Conservation (phyloP, 1,140 invertebrate species). For the Leptinotarsa texana region DNA sequence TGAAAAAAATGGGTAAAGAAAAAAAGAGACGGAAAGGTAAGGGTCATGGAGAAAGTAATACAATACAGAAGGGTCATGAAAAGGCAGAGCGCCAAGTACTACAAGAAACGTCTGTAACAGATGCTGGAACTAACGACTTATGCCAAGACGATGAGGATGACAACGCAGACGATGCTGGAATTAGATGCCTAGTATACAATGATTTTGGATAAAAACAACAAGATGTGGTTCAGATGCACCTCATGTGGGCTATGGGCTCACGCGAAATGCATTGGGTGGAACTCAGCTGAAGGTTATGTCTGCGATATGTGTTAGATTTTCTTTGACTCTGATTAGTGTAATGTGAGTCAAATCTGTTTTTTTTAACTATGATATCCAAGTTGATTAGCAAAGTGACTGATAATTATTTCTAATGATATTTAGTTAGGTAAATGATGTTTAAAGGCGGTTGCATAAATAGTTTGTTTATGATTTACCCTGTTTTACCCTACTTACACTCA, state of each 20-base stretch:
- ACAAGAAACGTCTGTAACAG: background rate
- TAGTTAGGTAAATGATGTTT: no score
- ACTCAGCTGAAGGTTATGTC: constrained; percentile 31
- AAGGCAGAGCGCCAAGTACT: background rate
- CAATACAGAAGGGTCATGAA: background rate
- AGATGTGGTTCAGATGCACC: constrained; percentile 20
- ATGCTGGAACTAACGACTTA: background rate
- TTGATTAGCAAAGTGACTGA: no score
- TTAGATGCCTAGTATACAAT: constrained; percentile 38
- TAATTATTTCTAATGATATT: no score
- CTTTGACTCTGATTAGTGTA: no score
- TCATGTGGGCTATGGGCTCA: constrained; percentile 46
- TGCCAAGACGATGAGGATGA: constrained; percentile 16
- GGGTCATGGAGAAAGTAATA: background rate
- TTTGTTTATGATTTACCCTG: no score
- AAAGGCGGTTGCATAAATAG: no score
- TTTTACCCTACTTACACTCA: no score
- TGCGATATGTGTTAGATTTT: no score
- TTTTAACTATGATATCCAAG: no score
- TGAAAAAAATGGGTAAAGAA: background rate
- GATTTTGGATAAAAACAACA: constrained; percentile 43
- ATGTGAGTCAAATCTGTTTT: no score
- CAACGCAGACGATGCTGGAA: background rate
- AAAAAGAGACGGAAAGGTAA: background rate
- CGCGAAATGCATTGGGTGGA: constrained; percentile 43